phyloP scores from a whole-genome alignment of 2,888 invertebrate genomes.

The Electrophaes corylata region DNA sequence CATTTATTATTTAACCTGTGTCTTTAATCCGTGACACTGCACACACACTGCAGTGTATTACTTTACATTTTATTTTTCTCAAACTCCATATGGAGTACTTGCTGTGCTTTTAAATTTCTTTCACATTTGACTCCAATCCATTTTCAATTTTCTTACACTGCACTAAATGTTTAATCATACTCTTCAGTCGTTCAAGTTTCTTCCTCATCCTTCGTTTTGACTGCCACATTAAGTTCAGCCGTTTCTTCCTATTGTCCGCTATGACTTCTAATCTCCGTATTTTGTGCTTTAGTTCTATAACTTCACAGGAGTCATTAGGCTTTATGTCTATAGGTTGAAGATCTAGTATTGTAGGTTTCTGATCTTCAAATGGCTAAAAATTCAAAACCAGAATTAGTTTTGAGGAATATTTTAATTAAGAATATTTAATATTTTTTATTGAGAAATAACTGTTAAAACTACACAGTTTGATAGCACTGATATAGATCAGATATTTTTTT shows the following conservation, averaged over 20 bases:
- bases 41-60: too few relatives aligned
- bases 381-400: neutral
- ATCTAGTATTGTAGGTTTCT: slow-evolving; percentile 58
- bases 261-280: slow-evolving; percentile 62
- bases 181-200: slow-evolving; percentile 60
- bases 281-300: slow-evolving; percentile 63
- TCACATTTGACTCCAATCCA: slow-evolving; percentile 12
- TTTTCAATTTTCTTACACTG: slow-evolving; percentile 45
- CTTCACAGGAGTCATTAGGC: slow-evolving; percentile 61
- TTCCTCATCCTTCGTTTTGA: slow-evolving; percentile 53
- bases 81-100: too few relatives aligned
- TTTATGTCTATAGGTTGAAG: slow-evolving; percentile 52
- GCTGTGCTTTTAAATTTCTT: slow-evolving; percentile 8
- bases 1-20: too few relatives aligned
- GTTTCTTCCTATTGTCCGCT: slow-evolving; percentile 60
- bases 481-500: too few relatives aligned
- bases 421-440: too few relatives aligned
- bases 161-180: slow-evolving; percentile 63
- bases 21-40: too few relatives aligned
- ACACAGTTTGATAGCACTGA: too few relatives aligned
- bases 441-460: too few relatives aligned
- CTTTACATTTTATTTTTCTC: too few relatives aligned
- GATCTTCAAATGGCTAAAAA: slow-evolving; percentile 63
- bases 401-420: neutral
- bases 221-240: slow-evolving; percentile 64